Evolutionary conservation across 2,888 invertebrate genomes (phyloP).

Genomic region (Chloroclysta siterata): DNA sequence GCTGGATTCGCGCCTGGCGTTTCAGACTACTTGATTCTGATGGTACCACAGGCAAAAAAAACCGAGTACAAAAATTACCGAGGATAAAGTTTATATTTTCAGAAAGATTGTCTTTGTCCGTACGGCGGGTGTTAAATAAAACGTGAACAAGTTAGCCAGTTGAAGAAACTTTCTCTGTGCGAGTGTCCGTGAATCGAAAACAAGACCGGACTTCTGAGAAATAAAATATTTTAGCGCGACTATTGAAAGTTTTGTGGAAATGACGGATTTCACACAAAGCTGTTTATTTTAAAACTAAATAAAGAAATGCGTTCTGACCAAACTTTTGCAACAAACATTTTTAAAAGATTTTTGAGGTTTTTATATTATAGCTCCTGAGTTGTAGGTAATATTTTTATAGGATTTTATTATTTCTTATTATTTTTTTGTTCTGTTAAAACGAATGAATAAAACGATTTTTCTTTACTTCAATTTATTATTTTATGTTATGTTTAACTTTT

Average conservation of each 20-base stretch:
- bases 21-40: too few relatives aligned
- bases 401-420: too few relatives aligned
- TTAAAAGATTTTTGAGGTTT: too few relatives aligned
- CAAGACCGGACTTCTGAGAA: conserved; percentile 50
- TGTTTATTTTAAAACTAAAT: conserved; percentile 11
- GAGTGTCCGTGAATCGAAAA: conserved; percentile 55
- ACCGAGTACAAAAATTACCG: conserved; percentile 43
- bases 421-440: too few relatives aligned
- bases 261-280: neutral
- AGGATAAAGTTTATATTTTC: conserved; percentile 65
- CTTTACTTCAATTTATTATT: too few relatives aligned
- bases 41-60: too few relatives aligned
- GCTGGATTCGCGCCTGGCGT: too few relatives aligned
- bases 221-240: conserved; percentile 31
- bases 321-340: too few relatives aligned
- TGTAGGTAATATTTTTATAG: too few relatives aligned
- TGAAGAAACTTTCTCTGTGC: conserved; percentile 52
- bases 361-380: too few relatives aligned
- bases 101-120: conserved; percentile 55
- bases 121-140: conserved; percentile 57
- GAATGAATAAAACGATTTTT: too few relatives aligned
- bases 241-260: conserved; percentile 20
- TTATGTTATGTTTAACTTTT: too few relatives aligned
- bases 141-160: conserved; percentile 58
- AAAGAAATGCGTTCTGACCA: neutral